Percentiles rank a stretch among this genome's conserved stretches.
Conservation (phyloP, 1,140 invertebrate genomes). For the Tribolium madens region DNA sequence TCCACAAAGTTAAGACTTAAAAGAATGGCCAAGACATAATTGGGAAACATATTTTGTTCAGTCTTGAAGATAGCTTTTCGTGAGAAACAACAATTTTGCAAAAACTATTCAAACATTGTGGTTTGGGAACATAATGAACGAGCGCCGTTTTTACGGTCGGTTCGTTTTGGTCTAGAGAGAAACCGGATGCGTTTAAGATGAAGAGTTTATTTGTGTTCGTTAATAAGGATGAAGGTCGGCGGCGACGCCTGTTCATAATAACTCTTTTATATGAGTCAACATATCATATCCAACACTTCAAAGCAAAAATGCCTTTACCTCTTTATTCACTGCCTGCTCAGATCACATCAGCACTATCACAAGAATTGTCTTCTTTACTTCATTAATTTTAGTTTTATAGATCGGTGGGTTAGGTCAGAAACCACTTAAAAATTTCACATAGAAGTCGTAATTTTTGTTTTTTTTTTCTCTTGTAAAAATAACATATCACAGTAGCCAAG, state of each 20-base stretch:
- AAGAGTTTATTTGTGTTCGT: constrained; percentile 55
- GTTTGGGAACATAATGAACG: neutral
- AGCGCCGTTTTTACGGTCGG: constrained; percentile 18
- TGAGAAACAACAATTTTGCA: constrained; percentile 1
- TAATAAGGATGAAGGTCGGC: constrained; percentile 52
- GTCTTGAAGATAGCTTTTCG: neutral
- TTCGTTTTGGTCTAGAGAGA: constrained; percentile 40
- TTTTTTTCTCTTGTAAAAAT: too few species aligned
- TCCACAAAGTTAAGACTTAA: neutral
- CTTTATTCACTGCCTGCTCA: constrained; percentile 27
- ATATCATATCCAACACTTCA: constrained; percentile 48
- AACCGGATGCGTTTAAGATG: constrained; percentile 51
- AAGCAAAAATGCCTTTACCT: constrained; percentile 42
- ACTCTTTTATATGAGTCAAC: constrained; percentile 48
- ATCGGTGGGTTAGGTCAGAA: neutral
- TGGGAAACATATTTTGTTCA: neutral
- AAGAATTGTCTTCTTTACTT: neutral
- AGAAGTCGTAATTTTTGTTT: too few species aligned
- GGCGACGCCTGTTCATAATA: constrained; percentile 52
- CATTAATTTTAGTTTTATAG: neutral
- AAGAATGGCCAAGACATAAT: neutral
- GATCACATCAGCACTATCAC: constrained; percentile 18
- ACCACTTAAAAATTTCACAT: too few species aligned
- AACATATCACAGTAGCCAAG: neutral
- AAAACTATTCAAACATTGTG: neutral